Base-by-base conservation (phyloP, 2,113 vertebrate genomes). In the Oncorhynchus keta region DNA sequence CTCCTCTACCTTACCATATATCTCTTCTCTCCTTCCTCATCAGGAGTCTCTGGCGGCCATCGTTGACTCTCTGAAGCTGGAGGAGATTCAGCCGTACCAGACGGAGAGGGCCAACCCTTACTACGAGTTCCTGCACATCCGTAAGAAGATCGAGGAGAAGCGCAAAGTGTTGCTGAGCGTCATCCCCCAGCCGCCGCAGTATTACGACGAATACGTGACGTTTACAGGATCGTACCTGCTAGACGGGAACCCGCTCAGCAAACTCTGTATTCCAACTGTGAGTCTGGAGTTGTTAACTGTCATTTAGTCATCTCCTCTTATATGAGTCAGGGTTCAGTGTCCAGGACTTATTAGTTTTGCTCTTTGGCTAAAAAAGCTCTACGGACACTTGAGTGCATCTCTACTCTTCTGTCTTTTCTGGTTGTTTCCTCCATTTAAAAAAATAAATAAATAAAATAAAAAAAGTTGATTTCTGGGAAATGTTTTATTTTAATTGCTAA, bases 241-340 rank as follows among this genome's bases (percentile, higher is more conserved):
- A 75, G 97, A 99, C 76, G 97, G 98, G 85, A 99, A 99, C 85
- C 98, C 98, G 2, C 94, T 99, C 88, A 98, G 98, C 95, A 99
- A 98, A 89, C 96, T 99, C 81, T 99, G 97, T 81, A 99, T 99
- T 88, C 98, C 98, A 79, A 99, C 96, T 20, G 98, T 99, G 94
- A 97, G 96, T 95, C 59, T 22, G 2, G 62, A 28, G 2, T 20
- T 3, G 2, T 7, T 2, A 30, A n/a, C 24, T 35, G 49, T 59
- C 32, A 3, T 59, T 32, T 59, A 28, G 11, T 3, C 3, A 12
- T 45, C 18, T 6, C 3, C 67, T 39, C 32, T 55, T 14, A 55
- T 12, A 3, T 48, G 20, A 14, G n/a, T 49, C 62, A 45, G 39
- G 6, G 7, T 39, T 39, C 6, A 39, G 39, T 45, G 9, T 3